phyloP scores from a whole-genome alignment of 2,888 invertebrate genomes.

The Plemyria rubiginata region DNA sequence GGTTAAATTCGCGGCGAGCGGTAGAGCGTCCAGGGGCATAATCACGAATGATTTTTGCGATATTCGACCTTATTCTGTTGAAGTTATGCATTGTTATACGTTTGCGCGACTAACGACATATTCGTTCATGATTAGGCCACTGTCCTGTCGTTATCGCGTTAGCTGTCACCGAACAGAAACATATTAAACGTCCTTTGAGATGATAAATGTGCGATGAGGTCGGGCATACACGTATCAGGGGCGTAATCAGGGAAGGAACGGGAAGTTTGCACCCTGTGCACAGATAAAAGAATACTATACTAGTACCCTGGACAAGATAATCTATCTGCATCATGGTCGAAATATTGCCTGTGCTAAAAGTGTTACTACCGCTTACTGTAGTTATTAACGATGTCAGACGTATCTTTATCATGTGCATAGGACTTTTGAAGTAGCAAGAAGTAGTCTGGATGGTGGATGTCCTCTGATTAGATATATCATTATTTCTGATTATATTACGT shows the following conservation, averaged over 20 bases:
- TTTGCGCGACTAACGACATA: no score
- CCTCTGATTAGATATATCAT: no score
- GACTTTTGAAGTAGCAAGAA: no score
- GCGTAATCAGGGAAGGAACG: slow-evolving; percentile 21
- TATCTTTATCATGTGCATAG: background rate
- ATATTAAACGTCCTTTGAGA: slow-evolving; percentile 78
- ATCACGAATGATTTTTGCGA: no score
- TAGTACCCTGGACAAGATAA: slow-evolving; percentile 16
- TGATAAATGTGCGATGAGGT: slow-evolving; percentile 77
- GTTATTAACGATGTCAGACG: background rate
- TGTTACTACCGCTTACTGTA: background rate
- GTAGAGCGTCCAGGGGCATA: slow-evolving; percentile 27
- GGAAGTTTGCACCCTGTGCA: background rate
- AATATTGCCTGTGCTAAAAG: background rate
- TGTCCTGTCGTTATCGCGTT: slow-evolving; percentile 57
- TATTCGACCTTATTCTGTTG: no score
- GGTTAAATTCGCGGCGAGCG: slow-evolving; percentile 52
- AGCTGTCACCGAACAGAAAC: slow-evolving; percentile 74
- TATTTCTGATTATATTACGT: no score
- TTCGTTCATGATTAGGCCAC: no score
- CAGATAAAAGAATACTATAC: no score
- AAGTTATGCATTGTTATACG: no score
- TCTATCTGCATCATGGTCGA: background rate
- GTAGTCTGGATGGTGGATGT: no score
- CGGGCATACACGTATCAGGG: slow-evolving; percentile 53